phyloP scores from a whole-genome alignment of 2,888 invertebrate species.

The Maniola hyperantus region DNA sequence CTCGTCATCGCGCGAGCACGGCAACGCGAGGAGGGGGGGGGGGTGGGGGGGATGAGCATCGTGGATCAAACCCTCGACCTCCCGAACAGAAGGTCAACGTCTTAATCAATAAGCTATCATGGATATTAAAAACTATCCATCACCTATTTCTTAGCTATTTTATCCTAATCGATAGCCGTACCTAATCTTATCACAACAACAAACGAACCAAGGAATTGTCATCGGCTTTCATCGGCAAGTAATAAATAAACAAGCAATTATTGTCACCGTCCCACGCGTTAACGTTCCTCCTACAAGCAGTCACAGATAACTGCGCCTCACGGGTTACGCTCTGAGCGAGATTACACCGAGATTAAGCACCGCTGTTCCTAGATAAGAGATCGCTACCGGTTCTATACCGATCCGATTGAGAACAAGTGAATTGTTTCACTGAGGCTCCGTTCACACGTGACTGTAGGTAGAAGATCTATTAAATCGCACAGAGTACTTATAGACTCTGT shows the following conservation, averaged over 20 bases:
- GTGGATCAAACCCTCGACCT: no score
- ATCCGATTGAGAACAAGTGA: background rate
- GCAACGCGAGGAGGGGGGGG: no score
- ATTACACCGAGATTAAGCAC: background rate
- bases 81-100: no score
- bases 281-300: background rate
- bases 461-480: no score
- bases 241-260: constrained; percentile 2
- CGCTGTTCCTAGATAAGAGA: background rate
- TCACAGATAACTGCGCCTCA: background rate
- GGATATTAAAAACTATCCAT: no score
- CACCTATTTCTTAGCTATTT: no score
- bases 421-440: background rate
- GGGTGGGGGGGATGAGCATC: no score
- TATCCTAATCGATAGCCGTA: background rate
- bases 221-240: background rate
- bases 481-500: no score
- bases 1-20: no score
- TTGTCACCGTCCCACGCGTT: background rate
- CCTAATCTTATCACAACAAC: background rate
- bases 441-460: no score
- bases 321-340: constrained; percentile 1
- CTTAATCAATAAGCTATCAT: no score
- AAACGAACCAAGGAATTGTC: background rate
- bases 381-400: background rate